phyloP scores from a whole-genome alignment of 23 tunicate genomes.

The Ascidia mentula region DNA sequence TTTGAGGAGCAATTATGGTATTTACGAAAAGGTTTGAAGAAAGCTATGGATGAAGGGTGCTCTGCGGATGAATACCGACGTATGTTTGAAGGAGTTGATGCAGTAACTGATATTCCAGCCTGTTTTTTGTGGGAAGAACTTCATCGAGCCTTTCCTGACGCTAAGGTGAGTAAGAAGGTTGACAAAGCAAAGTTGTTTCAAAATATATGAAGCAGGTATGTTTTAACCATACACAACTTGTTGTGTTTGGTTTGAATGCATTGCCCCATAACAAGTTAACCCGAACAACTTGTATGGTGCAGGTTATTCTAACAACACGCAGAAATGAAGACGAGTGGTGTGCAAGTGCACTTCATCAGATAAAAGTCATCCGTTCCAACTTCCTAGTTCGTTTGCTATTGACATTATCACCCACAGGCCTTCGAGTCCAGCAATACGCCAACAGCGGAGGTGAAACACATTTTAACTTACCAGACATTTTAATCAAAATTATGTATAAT shows the following conservation, averaged over 20 bases:
- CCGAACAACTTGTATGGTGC: too few relatives aligned
- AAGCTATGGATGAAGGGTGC: conserved; percentile 17
- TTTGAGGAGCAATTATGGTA: conserved; percentile 52
- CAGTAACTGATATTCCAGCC: background rate
- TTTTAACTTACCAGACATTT: too few relatives aligned
- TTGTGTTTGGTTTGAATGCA: too few relatives aligned
- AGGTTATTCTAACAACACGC: background rate
- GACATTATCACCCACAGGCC: background rate
- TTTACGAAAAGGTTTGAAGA: conserved; percentile 22
- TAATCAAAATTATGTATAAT: too few relatives aligned
- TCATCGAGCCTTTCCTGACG: background rate
- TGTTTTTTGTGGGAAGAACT: background rate
- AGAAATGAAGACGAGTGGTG: conserved; percentile 5
- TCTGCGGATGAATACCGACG: conserved; percentile 25
- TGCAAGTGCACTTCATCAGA: background rate
- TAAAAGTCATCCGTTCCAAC: background rate
- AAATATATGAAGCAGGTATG: too few relatives aligned
- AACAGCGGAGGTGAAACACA: background rate
- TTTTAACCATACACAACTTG: too few relatives aligned
- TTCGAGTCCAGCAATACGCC: background rate
- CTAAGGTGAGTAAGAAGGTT: too few relatives aligned
- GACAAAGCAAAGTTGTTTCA: too few relatives aligned
- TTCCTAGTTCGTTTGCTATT: background rate
- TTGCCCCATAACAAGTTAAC: too few relatives aligned
- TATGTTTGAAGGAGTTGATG: background rate